Evolutionary conservation across 2,113 vertebrate genomes (phyloP).

Genomic region (Rhizomys pruinosus): DNA sequence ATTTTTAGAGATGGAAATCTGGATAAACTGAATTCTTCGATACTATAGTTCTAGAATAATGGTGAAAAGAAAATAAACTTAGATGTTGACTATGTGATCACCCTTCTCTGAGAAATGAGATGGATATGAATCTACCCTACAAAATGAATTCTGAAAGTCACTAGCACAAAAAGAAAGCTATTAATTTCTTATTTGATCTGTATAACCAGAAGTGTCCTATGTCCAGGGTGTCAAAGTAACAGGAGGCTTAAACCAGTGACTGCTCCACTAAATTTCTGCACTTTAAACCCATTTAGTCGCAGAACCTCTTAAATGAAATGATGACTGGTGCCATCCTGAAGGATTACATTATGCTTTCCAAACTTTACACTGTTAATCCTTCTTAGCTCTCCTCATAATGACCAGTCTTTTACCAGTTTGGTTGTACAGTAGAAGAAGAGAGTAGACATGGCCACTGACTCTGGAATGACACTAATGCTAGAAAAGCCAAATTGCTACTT

Average conservation of each 20-base stretch:
- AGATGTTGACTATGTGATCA: not conserved
- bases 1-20: not conserved
- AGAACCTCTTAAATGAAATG: not conserved
- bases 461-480: not conserved
- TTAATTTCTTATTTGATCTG: not conserved
- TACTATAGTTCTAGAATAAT: too few species aligned
- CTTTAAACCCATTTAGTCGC: not conserved
- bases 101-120: not conserved
- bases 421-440: not conserved
- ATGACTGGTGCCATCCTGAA: rapidly evolving
- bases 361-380: not conserved
- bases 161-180: not conserved
- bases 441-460: not conserved
- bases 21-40: too few species aligned
- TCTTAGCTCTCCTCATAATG: not conserved
- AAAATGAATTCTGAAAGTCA: not conserved
- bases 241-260: not conserved
- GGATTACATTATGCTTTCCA: not conserved
- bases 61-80: too few species aligned
- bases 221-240: not conserved
- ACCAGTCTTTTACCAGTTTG: not conserved
- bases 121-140: not conserved
- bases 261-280: not conserved
- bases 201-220: not conserved
- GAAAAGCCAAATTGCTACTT: not conserved